Base-by-base conservation (phyloP, 2,888 invertebrate genomes). In the Cantharis rufa region DNA sequence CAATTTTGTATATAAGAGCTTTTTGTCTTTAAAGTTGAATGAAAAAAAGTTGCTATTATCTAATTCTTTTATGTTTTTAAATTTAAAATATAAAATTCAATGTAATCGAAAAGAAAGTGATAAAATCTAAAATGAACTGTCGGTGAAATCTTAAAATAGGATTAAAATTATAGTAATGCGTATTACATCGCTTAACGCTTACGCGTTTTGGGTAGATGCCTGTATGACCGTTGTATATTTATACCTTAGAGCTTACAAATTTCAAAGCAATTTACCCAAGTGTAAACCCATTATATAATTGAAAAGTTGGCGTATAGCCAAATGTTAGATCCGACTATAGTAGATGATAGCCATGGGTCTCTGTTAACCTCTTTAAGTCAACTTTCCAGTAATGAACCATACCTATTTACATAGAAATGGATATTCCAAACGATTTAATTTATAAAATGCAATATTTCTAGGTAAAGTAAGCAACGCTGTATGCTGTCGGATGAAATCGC, bases 231-330 rank as follows among this genome's bases (percentile, higher is more conserved):
- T 81, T 80, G 80, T 81, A 81, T 81, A 81, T 81, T 81, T 80
- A 81, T 81, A 81, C 80, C 80, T 81, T 77, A 71, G 13, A 32
- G 32, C 32, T 63, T 70, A 69, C 70, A 73, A 63, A 75, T 68
- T 78, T 79, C 75, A 72, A 80, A 73, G 77, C 72, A 80, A 78
- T 80, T 76, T 75, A 80, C 76, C 79, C 78, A 80, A 83, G 82
- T 82, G 80, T 81, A 82, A 32, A 81, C 79, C 81, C 81, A 81
- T 82, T 82, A 83, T 82, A 82, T 82, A 83, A 83, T 83, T 82
- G 82, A 81, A 82, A 80, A 78, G 77, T 80, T 83, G 83, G 83
- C 80, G 78, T 74, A 68, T 77, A 80, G 83, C 82, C 83, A 83
- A 78, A 70, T 77, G 76, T 76, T 70, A 78, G 76, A 74, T 80